These are phyloP conservation scores for Kryptolebias marmoratus DNA, from an alignment of 2,113 vertebrate genomes.

Conservation along the genomic window DNA sequence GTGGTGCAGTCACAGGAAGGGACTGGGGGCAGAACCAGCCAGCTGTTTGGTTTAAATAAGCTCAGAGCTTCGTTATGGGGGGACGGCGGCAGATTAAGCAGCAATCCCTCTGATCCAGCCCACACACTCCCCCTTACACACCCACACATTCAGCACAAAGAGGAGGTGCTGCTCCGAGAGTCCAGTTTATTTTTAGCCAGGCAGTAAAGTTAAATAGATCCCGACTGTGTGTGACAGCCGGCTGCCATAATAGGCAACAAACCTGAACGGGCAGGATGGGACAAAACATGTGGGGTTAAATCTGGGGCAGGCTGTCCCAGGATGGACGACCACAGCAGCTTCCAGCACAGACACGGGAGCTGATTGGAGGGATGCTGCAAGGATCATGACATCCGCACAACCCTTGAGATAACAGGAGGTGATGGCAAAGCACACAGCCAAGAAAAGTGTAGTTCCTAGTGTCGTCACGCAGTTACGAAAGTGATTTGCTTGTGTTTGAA, in stretches of 20 bases:
- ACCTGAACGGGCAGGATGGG: slow-evolving; percentile 13
- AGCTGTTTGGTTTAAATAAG: slow-evolving; percentile 64
- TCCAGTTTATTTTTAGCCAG: slow-evolving; percentile 45
- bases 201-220: slow-evolving; percentile 39
- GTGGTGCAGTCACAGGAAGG: not conserved
- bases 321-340: slow-evolving; percentile 44
- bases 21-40: slow-evolving; percentile 26
- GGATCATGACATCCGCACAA: slow-evolving; percentile 30
- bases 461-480: slow-evolving; percentile 3
- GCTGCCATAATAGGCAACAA: slow-evolving; percentile 48
- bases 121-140: slow-evolving; percentile 42
- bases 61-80: slow-evolving; percentile 48
- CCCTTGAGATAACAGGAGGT: slow-evolving; percentile 6
- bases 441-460: slow-evolving; percentile 15
- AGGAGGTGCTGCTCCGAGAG: slow-evolving; percentile 39
- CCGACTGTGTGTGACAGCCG: slow-evolving; percentile 32
- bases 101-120: slow-evolving; percentile 68
- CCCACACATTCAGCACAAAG: slow-evolving; percentile 23
- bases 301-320: slow-evolving; percentile 50
- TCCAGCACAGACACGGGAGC: slow-evolving; percentile 1
- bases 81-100: slow-evolving; percentile 68
- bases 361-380: slow-evolving; percentile 14
- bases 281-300: slow-evolving; percentile 48
- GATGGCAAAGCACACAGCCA: slow-evolving; percentile 9
- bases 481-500: slow-evolving; percentile 27